Base-by-base conservation (phyloP, 1,140 invertebrate species). In the Orius laevigatus region DNA sequence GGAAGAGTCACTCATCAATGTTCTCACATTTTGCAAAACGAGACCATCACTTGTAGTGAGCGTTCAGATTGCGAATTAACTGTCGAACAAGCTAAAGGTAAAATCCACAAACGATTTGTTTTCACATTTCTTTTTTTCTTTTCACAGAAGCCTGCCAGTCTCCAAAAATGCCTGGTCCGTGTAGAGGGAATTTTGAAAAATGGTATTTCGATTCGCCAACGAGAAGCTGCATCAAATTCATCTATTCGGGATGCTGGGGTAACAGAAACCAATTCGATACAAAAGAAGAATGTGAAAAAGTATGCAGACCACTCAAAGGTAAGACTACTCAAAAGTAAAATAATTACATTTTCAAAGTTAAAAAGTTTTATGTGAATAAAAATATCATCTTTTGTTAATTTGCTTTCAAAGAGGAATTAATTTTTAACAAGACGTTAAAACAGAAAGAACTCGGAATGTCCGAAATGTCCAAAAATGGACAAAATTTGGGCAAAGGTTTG, bases 251-350 rank as follows among this genome's bases (percentile, higher is more conserved):
- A 41, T 90, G 86, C 58, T 66, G 74, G 36, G 78, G 74, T 0
- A 85, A 84, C 57, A 65, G 66, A 49, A 87, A 87, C 60, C 84
- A 83, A 57, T 87, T 85, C 57, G 62, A 65, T 35, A 68, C 63
- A 0, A 62, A 66, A 9, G 60, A 69, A 53, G 72, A 77, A 19
- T 79, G 43, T 18, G 43, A 45, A 12, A 18, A 19, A 16, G 43
- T 31, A 4, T 45, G 43, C 25, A 25, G 12, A 45, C 19, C 25
- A 45, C 19, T 45, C n/a, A 19, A 45, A 45, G 32, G 43, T 45
- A 45, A n/a, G 55, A n/a, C n/a, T n/a, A n/a, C n/a, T n/a, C n/a
- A n/a, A n/a, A n/a, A n/a, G n/a, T n/a, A n/a, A n/a, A n/a, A n/a
- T n/a, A n/a, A n/a, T n/a, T n/a, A n/a, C n/a, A n/a, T n/a, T n/a